Percentiles rank a stretch among this genome's conserved stretches.
phyloP scores from a whole-genome alignment of 2,797 vertebrate genomes.

The Poeciliopsis paucimaculata region DNA sequence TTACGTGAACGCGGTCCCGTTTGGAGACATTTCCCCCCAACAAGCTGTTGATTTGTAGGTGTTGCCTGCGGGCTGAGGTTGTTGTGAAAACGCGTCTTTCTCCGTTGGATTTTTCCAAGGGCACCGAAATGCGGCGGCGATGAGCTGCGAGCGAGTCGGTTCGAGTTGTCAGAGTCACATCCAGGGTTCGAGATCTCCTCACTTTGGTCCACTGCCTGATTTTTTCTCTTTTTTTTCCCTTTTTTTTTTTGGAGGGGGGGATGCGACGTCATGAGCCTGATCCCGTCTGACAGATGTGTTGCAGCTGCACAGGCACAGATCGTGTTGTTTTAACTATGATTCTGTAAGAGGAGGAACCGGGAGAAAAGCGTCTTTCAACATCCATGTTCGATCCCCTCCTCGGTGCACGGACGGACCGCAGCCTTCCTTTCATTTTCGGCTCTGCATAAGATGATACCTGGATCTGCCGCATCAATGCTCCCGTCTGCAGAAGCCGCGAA shows the following conservation, averaged over 20 bases:
- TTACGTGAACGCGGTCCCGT: slow-evolving; percentile 2
- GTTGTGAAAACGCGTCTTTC: slow-evolving; percentile 15
- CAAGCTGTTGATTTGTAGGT: slow-evolving; percentile 10
- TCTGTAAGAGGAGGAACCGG: background rate
- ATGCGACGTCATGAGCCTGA: slow-evolving; percentile 73
- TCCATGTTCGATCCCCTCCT: slow-evolving; percentile 42
- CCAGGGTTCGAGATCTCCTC: slow-evolving; percentile 25
- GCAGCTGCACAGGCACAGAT: slow-evolving; percentile 39
- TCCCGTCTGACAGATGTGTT: slow-evolving; percentile 66
- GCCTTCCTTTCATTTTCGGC: slow-evolving; percentile 33
- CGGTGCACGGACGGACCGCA: slow-evolving; percentile 40
- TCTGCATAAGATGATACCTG: slow-evolving; percentile 79
- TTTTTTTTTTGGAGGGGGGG: slow-evolving; percentile 11
- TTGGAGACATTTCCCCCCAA: background rate
- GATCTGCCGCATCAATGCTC: slow-evolving; percentile 88
- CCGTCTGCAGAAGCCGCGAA: slow-evolving; percentile 95
- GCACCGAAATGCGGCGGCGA: slow-evolving; percentile 55
- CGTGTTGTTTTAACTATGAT: slow-evolving; percentile 4
- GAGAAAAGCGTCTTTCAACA: background rate
- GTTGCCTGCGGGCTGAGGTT: background rate
- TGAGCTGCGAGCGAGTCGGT: slow-evolving; percentile 47
- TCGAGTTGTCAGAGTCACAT: slow-evolving; percentile 34
- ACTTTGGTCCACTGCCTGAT: slow-evolving; percentile 29
- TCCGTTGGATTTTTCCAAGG: slow-evolving; percentile 48
- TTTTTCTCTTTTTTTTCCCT: background rate